Conservation (phyloP, 2,113 vertebrate genomes). For the Clarias gariepinus region DNA sequence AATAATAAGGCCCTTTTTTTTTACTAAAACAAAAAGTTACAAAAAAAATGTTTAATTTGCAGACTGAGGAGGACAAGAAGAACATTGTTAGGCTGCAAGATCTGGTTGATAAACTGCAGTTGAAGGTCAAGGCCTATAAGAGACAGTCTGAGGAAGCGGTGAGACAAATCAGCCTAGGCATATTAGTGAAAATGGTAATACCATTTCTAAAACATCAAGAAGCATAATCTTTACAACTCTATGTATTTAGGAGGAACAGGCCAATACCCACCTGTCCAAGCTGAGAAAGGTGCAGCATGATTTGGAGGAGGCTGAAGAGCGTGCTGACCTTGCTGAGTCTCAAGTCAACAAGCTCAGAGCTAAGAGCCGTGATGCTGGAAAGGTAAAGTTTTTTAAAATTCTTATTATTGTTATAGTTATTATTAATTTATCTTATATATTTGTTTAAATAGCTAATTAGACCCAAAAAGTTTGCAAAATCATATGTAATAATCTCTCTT, state of each 20-base stretch:
- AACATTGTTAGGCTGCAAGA: slow-evolving; percentile 61
- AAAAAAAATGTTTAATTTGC: background rate
- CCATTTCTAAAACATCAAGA: too few species aligned
- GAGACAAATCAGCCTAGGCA: background rate
- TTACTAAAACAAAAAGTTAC: background rate
- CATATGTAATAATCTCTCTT: background rate
- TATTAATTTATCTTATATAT: background rate
- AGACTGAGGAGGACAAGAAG: slow-evolving; percentile 58
- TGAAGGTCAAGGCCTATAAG: slow-evolving; percentile 91
- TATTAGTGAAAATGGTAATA: background rate
- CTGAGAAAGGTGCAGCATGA: slow-evolving; percentile 79
- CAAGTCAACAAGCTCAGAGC: slow-evolving; percentile 80
- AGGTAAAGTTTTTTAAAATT: slow-evolving; percentile 27
- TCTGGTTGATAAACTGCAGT: slow-evolving; percentile 78
- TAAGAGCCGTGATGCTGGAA: slow-evolving; percentile 76
- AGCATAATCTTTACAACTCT: background rate
- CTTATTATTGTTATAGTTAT: too few species aligned
- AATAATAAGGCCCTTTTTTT: background rate
- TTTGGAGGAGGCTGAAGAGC: slow-evolving; percentile 81
- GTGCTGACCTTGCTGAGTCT: slow-evolving; percentile 79
- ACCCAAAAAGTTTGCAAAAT: background rate
- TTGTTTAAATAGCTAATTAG: background rate
- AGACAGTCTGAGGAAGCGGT: slow-evolving; percentile 86
- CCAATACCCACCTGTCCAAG: slow-evolving; percentile 66
- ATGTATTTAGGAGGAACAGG: slow-evolving; percentile 66